Percentiles rank a stretch among this genome's conserved stretches.
Conservation (phyloP, 2,888 invertebrate species). For the Meteorus colon region DNA sequence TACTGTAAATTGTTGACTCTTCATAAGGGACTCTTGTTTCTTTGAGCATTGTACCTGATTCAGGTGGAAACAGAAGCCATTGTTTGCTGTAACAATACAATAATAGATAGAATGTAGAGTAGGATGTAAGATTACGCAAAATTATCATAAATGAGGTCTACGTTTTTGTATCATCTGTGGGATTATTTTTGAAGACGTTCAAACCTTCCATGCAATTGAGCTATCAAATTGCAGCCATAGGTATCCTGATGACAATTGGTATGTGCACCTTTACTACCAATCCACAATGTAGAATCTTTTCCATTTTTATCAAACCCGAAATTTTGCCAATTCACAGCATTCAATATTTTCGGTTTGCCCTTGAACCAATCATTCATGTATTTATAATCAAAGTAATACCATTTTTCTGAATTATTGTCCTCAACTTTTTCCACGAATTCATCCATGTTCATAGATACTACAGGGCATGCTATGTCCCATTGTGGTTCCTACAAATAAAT, state of each 20-base stretch:
- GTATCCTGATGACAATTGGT: conserved; percentile 96
- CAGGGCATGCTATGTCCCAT: conserved; percentile 85
- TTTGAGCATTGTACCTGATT: conserved; percentile 78
- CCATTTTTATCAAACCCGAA: conserved; percentile 84
- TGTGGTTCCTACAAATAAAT: conserved; percentile 76
- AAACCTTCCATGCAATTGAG: conserved; percentile 90
- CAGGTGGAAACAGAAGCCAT: conserved; percentile 94
- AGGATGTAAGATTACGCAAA: too few species aligned
- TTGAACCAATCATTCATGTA: conserved; percentile 83
- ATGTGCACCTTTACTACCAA: conserved; percentile 89
- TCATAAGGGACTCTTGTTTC: conserved; percentile 95
- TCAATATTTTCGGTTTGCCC: conserved; percentile 76
- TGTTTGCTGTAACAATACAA: conserved; percentile 79
- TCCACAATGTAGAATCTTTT: conserved; percentile 88
- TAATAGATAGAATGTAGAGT: neutral
- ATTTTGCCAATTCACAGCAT: conserved; percentile 78
- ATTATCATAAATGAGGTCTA: too few species aligned
- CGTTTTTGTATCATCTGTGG: too few species aligned
- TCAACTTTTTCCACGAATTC: conserved; percentile 76
- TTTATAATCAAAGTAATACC: conserved; percentile 92
- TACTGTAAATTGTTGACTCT: conserved; percentile 95
- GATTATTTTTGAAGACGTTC: neutral
- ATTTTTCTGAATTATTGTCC: conserved; percentile 73
- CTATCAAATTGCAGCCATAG: conserved; percentile 94
- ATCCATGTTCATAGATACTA: conserved; percentile 77